phyloP scores from a whole-genome alignment of 2,888 invertebrate species.

The Hecatera dysodea region DNA sequence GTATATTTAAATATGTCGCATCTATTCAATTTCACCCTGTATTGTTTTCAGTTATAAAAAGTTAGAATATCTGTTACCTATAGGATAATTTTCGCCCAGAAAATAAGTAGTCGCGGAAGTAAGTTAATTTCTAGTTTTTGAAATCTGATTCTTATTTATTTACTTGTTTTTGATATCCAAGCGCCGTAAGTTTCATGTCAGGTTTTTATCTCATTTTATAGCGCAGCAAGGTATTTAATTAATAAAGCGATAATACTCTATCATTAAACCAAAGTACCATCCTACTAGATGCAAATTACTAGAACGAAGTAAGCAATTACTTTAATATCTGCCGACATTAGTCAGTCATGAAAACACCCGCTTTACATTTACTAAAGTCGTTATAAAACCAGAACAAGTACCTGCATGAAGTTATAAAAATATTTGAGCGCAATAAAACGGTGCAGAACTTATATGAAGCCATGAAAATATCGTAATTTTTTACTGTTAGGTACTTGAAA shows the following conservation, averaged over 20 bases:
- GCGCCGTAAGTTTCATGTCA: neutral
- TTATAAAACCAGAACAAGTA: constrained; percentile 33
- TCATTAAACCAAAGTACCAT: constrained; percentile 28
- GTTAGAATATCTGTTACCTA: too few relatives aligned
- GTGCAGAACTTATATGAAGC: constrained; percentile 58
- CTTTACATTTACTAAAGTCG: constrained; percentile 5
- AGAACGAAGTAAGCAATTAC: constrained; percentile 23
- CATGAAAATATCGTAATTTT: constrained; percentile 65
- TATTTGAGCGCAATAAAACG: constrained; percentile 54
- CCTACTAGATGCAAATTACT: constrained; percentile 15
- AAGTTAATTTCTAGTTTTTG: neutral
- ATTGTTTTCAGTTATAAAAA: too few relatives aligned
- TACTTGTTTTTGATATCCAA: neutral
- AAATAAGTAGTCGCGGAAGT: too few relatives aligned
- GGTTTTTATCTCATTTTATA: constrained; percentile 13
- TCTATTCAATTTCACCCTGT: too few relatives aligned
- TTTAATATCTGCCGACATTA: constrained; percentile 10
- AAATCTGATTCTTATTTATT: neutral
- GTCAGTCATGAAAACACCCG: constrained; percentile 7
- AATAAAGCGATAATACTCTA: constrained; percentile 24
- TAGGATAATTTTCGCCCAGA: too few relatives aligned
- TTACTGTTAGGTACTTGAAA: constrained; percentile 57
- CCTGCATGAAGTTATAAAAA: constrained; percentile 43
- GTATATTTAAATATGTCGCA: too few relatives aligned
- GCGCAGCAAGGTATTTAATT: constrained; percentile 10